Conservation (phyloP, 1,140 invertebrate genomes). For the Aethina tumida region DNA sequence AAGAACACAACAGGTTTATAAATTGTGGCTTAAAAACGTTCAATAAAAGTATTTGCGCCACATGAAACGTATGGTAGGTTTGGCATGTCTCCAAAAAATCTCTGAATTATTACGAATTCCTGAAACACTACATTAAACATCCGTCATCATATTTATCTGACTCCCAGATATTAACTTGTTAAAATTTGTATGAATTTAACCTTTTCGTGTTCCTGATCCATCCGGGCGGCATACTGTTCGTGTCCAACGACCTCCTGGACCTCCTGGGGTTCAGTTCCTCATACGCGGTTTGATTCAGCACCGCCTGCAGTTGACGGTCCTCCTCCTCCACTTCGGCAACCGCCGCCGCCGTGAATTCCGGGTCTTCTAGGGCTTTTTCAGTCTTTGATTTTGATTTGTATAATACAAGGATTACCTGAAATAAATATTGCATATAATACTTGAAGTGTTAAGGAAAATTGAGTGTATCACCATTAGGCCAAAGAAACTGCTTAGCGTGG, state of each 20-base stretch:
- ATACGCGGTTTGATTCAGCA: slow-evolving; percentile 57
- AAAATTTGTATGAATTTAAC: too few species aligned
- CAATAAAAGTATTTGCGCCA: too few species aligned
- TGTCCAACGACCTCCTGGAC: slow-evolving; percentile 41
- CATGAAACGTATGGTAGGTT: too few species aligned
- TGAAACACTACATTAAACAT: too few species aligned
- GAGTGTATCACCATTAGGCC: slow-evolving; percentile 77
- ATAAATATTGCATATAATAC: too few species aligned
- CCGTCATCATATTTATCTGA: too few species aligned
- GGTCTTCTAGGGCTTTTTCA: slow-evolving; percentile 56
- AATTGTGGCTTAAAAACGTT: too few species aligned
- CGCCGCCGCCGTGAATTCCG: slow-evolving; percentile 53
- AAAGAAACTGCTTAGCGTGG: slow-evolving; percentile 80
- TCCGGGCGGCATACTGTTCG: slow-evolving; percentile 38
- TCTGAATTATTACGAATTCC: too few species aligned
- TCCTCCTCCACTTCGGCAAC: slow-evolving; percentile 70
- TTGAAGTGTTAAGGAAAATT: too few species aligned
- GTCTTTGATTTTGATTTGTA: slow-evolving; percentile 76
- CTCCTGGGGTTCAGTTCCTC: slow-evolving; percentile 40
- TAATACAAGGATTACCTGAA: slow-evolving; percentile 71
- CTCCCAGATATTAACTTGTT: too few species aligned
- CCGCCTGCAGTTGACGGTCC: slow-evolving; percentile 58
- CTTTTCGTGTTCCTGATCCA: slow-evolving; percentile 41
- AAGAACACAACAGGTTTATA: too few species aligned
- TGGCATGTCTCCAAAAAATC: too few species aligned